Conservation (phyloP, 2,797 vertebrate genomes). For the Pristis pectinata region DNA sequence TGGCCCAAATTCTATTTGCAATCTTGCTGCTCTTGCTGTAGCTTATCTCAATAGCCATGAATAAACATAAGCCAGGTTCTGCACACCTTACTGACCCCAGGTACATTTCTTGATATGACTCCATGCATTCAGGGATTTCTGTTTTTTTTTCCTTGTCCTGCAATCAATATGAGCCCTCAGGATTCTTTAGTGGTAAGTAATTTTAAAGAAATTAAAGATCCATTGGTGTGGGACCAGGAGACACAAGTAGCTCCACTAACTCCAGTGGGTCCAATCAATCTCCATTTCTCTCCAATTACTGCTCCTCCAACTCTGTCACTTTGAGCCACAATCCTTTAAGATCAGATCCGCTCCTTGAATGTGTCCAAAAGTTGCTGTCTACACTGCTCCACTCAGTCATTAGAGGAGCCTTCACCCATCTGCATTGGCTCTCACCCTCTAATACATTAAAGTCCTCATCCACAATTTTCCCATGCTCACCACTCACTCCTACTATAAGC, state of each 20-base stretch:
- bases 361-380: neutral
- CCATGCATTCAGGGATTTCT: neutral
- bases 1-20: neutral
- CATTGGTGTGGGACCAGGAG: neutral
- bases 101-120: neutral
- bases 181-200: neutral
- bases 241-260: neutral
- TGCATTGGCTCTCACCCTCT: neutral
- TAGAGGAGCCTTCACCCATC: neutral
- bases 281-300: neutral
- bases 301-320: neutral
- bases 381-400: neutral
- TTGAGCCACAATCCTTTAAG: neutral
- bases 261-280: neutral
- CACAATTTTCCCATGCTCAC: neutral
- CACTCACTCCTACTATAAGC: neutral
- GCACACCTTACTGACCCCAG: neutral
- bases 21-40: neutral
- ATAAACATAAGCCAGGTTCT: neutral
- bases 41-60: neutral
- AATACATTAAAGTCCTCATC: neutral
- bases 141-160: neutral
- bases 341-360: neutral
- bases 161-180: neutral
- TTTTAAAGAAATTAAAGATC: neutral